These are phyloP conservation scores for Avahi laniger DNA, from an alignment of 2,797 vertebrate species.

Conservation along the genomic window DNA sequence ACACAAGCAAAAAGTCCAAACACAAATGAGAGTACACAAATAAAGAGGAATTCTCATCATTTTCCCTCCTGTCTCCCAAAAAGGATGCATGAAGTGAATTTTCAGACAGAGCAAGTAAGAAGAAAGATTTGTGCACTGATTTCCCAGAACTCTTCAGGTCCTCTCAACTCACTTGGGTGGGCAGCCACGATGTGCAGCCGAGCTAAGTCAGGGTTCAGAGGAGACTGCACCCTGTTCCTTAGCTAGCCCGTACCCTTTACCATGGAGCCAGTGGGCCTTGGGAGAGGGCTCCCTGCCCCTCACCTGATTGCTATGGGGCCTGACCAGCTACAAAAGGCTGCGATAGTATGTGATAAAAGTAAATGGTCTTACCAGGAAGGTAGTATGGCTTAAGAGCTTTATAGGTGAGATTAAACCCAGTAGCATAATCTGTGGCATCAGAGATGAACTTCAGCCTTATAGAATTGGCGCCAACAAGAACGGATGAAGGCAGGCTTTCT, in stretches of 20 bases:
- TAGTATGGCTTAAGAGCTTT: constrained; percentile 80
- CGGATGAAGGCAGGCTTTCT: constrained; percentile 72
- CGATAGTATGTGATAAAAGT: background rate
- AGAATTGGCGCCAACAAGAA: constrained; percentile 85
- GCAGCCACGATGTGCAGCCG: background rate
- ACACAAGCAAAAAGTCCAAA: background rate
- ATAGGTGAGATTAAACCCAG: constrained; percentile 88
- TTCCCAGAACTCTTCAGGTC: background rate
- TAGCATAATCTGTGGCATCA: constrained; percentile 84
- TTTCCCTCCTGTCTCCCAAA: background rate
- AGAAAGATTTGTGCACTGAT: background rate
- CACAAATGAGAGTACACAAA: background rate
- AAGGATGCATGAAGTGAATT: background rate
- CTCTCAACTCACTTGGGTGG: background rate
- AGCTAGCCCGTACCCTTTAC: no score
- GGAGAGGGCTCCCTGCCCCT: background rate
- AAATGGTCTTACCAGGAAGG: constrained; percentile 83
- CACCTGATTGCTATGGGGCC: background rate
- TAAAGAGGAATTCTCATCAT: background rate
- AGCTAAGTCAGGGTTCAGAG: background rate
- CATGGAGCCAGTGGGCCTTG: background rate
- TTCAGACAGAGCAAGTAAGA: background rate
- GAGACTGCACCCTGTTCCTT: no score
- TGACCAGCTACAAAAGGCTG: background rate
- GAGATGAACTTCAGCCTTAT: constrained; percentile 89